These are phyloP conservation scores for Sebastolobus alascanus DNA, from an alignment of 2,797 vertebrate species.

Conservation along the genomic window DNA sequence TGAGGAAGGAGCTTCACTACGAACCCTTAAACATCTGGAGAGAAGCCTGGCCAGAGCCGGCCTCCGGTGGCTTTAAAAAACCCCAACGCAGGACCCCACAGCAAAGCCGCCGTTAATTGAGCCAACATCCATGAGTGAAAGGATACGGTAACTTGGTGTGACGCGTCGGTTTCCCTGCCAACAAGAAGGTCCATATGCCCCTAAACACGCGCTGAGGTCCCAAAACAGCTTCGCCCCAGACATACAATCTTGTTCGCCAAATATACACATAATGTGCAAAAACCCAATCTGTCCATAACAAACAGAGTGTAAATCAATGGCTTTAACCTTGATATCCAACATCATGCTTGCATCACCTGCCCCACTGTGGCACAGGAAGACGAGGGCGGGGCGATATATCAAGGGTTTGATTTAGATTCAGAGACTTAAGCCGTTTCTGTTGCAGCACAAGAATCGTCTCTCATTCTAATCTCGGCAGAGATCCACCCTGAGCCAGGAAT, in stretches of 20 bases:
- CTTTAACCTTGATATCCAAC: slow-evolving; percentile 57
- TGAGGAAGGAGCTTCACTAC: slow-evolving; percentile 42
- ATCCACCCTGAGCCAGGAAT: slow-evolving; percentile 86
- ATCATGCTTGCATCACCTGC: slow-evolving; percentile 74
- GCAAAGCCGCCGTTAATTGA: slow-evolving; percentile 1
- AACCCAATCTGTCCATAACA: slow-evolving; percentile 36
- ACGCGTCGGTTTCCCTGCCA: slow-evolving; percentile 9
- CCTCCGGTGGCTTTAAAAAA: slow-evolving; percentile 21
- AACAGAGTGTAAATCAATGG: slow-evolving; percentile 36
- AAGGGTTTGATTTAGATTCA: slow-evolving; percentile 81
- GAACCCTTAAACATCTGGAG: slow-evolving; percentile 71
- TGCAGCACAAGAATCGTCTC: slow-evolving; percentile 81
- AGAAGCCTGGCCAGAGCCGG: slow-evolving; percentile 24
- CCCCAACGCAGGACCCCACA: not conserved
- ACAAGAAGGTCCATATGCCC: slow-evolving; percentile 15
- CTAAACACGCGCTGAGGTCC: slow-evolving; percentile 22
- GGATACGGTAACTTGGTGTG: not conserved
- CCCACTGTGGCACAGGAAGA: slow-evolving; percentile 52
- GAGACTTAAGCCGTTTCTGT: slow-evolving; percentile 82
- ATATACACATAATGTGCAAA: slow-evolving; percentile 23
- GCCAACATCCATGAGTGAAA: slow-evolving; percentile 13
- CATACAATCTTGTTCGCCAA: slow-evolving; percentile 16
- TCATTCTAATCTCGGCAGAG: slow-evolving; percentile 85
- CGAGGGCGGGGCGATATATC: slow-evolving; percentile 71
- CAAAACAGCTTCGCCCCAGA: slow-evolving; percentile 21